Base-by-base conservation (phyloP, 2,113 vertebrate species). In the Peromyscus polionotus region DNA sequence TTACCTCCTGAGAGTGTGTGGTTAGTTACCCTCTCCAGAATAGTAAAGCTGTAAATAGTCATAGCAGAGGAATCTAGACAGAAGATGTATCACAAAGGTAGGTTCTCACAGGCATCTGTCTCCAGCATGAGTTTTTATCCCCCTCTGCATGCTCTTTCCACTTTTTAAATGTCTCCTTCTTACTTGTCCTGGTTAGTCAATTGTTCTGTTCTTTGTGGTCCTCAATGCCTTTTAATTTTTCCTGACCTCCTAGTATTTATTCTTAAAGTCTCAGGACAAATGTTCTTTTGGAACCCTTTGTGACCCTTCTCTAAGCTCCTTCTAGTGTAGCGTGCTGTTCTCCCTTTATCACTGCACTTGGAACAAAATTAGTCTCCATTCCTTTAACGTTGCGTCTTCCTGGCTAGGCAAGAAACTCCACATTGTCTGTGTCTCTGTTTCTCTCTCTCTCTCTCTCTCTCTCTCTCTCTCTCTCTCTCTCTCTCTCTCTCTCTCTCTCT, bases 1-100 rank as follows among this genome's bases (percentile, higher is more conserved):
- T 80, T 84, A 80, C 9, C 59, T 16, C 33, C 93, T 88, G 14
- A 85, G 48, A 24, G 24, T 86, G 1, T 90, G 61, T 87, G 87
- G 16, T 76, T 39, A 92, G 42, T 68, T 73, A 68, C 0, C 48
- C 33, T 84, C 22, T 88, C 16, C 24, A 68, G 36, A 70, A 84
- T 57, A 68, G 93, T 77, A 68, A 90, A 95, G 73, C 36, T 63
- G 22, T 42, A 70, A 83, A 85, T 77, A 33, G 86, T 68, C 39
- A 28, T 19, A 57, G 31, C 81, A 70, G 42, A 86, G n/a, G 24
- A 13, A 67, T 76, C 20, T 51, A 68, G n/a, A 10, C 22, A 75
- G 72, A 77, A 22, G 9, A 24, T 65, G 42, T 45, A 20, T 76
- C 88, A 77, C 72, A 57, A 54, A 81, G 87, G n/a, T 17, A 79